phyloP scores from a whole-genome alignment of 2,888 invertebrate species.

The Quadroppia sp. region DNA sequence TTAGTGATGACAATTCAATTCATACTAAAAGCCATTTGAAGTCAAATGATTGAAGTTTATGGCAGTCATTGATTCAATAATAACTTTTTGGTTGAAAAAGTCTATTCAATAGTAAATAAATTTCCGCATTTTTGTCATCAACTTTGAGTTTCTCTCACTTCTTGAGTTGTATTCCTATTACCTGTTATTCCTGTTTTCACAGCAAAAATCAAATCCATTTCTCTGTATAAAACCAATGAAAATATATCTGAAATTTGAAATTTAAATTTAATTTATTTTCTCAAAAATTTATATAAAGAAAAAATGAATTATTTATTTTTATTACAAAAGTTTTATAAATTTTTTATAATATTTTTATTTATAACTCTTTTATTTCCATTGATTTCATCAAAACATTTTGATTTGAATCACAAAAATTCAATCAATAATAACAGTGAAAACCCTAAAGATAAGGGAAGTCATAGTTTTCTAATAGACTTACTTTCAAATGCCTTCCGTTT shows the following conservation, averaged over 20 bases:
- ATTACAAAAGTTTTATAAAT: neutral
- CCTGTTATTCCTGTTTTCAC: no score
- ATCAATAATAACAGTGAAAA: neutral
- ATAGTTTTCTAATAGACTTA: constrained; percentile 33
- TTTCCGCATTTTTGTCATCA: constrained; percentile 7
- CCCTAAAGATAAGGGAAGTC: neutral
- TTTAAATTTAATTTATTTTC: neutral
- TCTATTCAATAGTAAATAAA: neutral
- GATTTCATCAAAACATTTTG: neutral
- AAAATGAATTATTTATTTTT: constrained; percentile 8
- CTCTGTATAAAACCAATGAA: neutral
- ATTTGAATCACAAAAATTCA: neutral
- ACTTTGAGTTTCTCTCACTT: neutral
- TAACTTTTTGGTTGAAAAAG: no score
- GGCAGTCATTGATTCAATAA: neutral
- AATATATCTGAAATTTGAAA: neutral
- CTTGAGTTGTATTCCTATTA: no score
- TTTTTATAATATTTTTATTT: neutral
- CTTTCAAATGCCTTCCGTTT: constrained; percentile 39
- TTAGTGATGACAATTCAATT: neutral
- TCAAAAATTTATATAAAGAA: neutral
- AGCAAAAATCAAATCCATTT: no score
- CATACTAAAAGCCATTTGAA: neutral
- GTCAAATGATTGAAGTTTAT: neutral
- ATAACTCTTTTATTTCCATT: constrained; percentile 1